phyloP scores from a whole-genome alignment of 2,888 invertebrate species.

The Meiosimyza platycephala region DNA sequence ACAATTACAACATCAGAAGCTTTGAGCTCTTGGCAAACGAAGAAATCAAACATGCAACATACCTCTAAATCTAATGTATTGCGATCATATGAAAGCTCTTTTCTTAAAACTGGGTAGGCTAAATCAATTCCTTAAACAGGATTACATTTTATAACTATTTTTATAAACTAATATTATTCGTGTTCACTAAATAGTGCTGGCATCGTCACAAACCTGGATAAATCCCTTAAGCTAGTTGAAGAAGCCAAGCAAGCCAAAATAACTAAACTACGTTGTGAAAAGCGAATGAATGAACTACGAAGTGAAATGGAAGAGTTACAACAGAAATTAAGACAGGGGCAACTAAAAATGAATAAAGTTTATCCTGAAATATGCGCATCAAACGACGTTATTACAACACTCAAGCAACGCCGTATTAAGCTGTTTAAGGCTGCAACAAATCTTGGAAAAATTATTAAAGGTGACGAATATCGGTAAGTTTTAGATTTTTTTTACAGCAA shows the following conservation, averaged over 20 bases:
- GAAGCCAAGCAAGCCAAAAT: conserved; percentile 59
- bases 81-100: conserved; percentile 59
- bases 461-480: conserved; percentile 53
- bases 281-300: conserved; percentile 57
- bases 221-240: conserved; percentile 59
- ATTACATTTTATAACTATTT: background rate
- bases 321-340: conserved; percentile 54
- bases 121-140: background rate
- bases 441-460: conserved; percentile 56
- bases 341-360: conserved; percentile 55
- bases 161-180: conserved; percentile 12
- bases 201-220: conserved; percentile 60
- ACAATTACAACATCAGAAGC: conserved; percentile 16
- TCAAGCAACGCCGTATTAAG: conserved; percentile 58
- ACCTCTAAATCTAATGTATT: conserved; percentile 52
- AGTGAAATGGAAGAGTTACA: conserved; percentile 56
- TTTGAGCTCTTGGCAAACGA: background rate
- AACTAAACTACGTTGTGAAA: conserved; percentile 54
- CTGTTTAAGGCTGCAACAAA: conserved; percentile 56
- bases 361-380: conserved; percentile 61
- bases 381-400: conserved; percentile 58
- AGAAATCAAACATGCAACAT: conserved; percentile 25
- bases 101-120: conserved; percentile 58
- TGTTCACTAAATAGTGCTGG: conserved; percentile 49
- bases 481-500: too few species aligned